Percentiles rank a stretch among this genome's conserved stretches.
Evolutionary conservation across 2,888 invertebrate species (phyloP).

Genomic region (Balanococcus diminutus): DNA sequence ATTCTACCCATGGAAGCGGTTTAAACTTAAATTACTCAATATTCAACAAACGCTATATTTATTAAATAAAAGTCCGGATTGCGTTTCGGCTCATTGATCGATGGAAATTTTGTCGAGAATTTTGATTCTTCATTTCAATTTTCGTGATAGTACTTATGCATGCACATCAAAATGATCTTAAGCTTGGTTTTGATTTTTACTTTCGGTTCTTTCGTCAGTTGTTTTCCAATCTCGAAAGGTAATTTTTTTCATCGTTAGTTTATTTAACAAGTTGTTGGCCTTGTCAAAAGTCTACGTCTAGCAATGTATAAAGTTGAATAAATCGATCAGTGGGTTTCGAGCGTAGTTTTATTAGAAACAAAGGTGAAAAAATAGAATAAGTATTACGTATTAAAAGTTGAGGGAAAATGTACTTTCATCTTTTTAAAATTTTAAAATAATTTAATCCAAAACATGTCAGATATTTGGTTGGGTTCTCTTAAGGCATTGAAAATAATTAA

Average conservation of each 20-base stretch:
- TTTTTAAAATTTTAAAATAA: background rate
- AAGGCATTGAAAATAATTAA: background rate
- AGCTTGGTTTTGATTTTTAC: background rate
- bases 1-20: background rate
- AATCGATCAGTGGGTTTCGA: background rate
- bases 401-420: background rate
- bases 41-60: background rate
- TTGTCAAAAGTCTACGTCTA: background rate
- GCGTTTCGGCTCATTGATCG: background rate
- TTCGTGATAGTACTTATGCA: background rate
- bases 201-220: background rate
- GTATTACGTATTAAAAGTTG: background rate
- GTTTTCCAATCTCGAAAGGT: background rate
- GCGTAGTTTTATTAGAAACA: too few species aligned
- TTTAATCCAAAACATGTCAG: background rate
- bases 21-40: constrained; percentile 4
- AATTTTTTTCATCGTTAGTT: background rate
- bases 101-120: background rate
- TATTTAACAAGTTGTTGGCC: background rate
- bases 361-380: too few species aligned
- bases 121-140: background rate
- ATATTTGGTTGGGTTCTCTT: background rate
- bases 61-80: background rate
- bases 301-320: background rate
- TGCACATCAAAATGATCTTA: background rate